Conservation (phyloP, 2,888 invertebrate genomes). For the Silvanus unidentatus region DNA sequence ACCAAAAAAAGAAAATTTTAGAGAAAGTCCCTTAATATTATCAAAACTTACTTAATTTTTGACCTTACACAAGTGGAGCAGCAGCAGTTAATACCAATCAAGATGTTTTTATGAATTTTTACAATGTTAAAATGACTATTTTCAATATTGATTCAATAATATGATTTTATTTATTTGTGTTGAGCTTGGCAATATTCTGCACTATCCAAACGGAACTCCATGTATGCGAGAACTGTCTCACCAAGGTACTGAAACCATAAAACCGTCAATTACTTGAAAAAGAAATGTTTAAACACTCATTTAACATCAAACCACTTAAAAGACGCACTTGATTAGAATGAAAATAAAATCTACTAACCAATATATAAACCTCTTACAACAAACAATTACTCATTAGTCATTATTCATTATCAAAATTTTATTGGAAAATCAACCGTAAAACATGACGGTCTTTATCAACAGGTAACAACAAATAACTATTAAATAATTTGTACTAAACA, state of each 20-base stretch:
- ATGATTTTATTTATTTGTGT: slow-evolving; percentile 72
- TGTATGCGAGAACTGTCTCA: slow-evolving; percentile 88
- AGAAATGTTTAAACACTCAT: no score
- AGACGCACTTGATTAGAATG: no score
- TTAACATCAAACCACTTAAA: no score
- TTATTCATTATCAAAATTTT: no score
- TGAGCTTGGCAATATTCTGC: slow-evolving; percentile 98
- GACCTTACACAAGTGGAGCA: slow-evolving; percentile 38
- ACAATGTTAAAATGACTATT: slow-evolving; percentile 33
- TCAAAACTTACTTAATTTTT: slow-evolving; percentile 30
- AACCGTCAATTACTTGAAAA: slow-evolving; percentile 16
- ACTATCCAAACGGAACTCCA: slow-evolving; percentile 98
- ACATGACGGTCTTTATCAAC: no score
- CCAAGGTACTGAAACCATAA: slow-evolving; percentile 68
- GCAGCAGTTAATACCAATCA: slow-evolving; percentile 29
- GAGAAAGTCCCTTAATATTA: neutral
- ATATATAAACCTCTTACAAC: no score
- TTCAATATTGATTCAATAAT: slow-evolving; percentile 15
- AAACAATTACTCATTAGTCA: no score
- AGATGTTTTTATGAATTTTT: slow-evolving; percentile 16
- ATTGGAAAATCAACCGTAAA: no score
- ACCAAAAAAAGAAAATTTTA: neutral
- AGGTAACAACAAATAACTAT: no score
- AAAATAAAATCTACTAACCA: no score
- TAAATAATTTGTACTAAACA: no score